Conservation (phyloP, 2,888 invertebrate genomes). For the Chloroclystis v-ata region DNA sequence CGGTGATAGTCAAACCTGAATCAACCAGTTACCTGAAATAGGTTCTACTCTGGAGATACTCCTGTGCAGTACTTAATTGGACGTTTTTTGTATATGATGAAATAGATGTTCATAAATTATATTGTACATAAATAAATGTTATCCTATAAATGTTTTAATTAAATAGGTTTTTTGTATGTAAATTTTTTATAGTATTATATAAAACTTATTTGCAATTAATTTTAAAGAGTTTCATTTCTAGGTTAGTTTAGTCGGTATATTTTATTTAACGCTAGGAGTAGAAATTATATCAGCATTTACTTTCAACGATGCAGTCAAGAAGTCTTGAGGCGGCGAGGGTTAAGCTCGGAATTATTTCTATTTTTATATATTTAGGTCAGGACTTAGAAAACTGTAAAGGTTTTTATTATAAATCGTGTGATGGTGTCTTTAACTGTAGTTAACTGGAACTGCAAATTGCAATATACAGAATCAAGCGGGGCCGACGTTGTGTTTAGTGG, state of each 20-base stretch:
- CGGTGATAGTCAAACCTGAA: no score
- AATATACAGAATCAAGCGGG: not conserved
- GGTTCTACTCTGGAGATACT: no score
- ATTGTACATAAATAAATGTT: no score
- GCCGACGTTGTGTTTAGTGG: no score
- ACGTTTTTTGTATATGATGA: no score
- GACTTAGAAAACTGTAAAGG: constrained; percentile 20
- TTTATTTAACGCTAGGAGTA: constrained; percentile 34
- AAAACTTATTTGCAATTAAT: no score
- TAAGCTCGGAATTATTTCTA: constrained; percentile 57
- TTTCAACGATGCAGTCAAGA: constrained; percentile 75
- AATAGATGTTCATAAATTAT: no score
- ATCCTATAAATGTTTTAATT: no score
- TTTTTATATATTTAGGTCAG: constrained; percentile 27
- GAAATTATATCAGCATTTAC: constrained; percentile 72
- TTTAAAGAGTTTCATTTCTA: constrained; percentile 13
- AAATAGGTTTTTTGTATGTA: no score
- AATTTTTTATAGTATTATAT: no score
- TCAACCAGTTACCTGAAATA: no score
- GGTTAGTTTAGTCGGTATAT: not conserved
- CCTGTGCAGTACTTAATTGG: no score
- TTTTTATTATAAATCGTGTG: constrained; percentile 16
- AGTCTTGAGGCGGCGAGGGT: constrained; percentile 58
- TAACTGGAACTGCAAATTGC: constrained; percentile 4
- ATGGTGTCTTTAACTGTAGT: constrained; percentile 8